These are phyloP conservation scores for Eutrigla gurnardus DNA, from an alignment of 2,797 vertebrate species.

Conservation along the genomic window DNA sequence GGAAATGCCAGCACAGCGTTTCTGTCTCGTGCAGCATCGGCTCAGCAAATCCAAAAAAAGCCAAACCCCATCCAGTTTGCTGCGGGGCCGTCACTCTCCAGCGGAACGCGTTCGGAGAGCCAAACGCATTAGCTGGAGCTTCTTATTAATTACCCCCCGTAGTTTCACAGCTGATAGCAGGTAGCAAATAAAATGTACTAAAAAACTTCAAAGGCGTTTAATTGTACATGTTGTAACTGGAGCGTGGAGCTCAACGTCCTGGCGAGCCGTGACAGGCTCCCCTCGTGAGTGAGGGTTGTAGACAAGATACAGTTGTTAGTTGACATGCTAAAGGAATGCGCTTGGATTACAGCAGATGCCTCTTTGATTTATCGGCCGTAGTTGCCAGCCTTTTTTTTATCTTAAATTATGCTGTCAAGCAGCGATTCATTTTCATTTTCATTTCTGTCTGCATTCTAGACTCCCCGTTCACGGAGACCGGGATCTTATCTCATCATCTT, in stretches of 20 bases:
- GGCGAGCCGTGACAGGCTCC: constrained; percentile 53
- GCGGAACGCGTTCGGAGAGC: constrained; percentile 27
- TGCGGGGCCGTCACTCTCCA: constrained; percentile 9
- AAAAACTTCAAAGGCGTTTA: constrained; percentile 44
- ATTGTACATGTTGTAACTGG: constrained; percentile 43
- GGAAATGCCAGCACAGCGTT: constrained; percentile 27
- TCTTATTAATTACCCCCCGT: constrained; percentile 53
- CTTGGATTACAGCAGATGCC: constrained; percentile 72
- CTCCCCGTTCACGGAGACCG: constrained; percentile 63
- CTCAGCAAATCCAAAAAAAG: constrained; percentile 27
- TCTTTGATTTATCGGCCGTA: constrained; percentile 72
- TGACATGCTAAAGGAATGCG: constrained; percentile 77
- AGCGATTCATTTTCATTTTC: constrained; percentile 74
- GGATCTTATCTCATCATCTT: constrained; percentile 71
- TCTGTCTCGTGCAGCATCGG: constrained; percentile 11
- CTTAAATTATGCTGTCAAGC: constrained; percentile 72
- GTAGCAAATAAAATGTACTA: neutral
- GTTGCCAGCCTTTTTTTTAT: constrained; percentile 59
- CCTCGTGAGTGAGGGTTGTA: constrained; percentile 52
- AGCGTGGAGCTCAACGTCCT: constrained; percentile 32
- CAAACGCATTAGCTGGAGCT: constrained; percentile 39
- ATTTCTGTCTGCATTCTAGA: constrained; percentile 74
- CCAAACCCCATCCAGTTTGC: constrained; percentile 33
- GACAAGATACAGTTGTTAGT: constrained; percentile 79
- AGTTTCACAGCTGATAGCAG: constrained; percentile 23